Conservation (phyloP, 2,797 vertebrate genomes). For the Loris lydekkerianus region DNA sequence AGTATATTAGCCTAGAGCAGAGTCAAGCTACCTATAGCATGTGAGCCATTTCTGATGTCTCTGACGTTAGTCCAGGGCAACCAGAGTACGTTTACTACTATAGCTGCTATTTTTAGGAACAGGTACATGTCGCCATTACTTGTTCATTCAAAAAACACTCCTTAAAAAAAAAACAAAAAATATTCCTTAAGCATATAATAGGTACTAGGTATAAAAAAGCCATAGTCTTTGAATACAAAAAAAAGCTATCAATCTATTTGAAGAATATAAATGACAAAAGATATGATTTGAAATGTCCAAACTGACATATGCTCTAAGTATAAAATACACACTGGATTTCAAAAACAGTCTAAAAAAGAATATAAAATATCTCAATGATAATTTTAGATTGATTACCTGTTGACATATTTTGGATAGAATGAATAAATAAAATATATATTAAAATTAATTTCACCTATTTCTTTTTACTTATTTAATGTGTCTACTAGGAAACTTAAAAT, state of each 20-base stretch:
- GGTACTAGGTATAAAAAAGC: slow-evolving; percentile 38
- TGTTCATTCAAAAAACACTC: slow-evolving; percentile 10
- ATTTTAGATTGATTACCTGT: slow-evolving; percentile 57
- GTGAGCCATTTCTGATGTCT: slow-evolving; percentile 3
- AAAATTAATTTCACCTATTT: slow-evolving; percentile 54
- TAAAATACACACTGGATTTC: slow-evolving; percentile 13
- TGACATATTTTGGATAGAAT: slow-evolving; percentile 24
- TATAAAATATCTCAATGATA: not conserved
- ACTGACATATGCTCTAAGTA: not conserved
- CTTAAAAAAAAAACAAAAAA: not conserved
- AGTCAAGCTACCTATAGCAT: not conserved
- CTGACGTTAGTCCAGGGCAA: slow-evolving; percentile 33
- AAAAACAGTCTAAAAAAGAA: slow-evolving; percentile 49
- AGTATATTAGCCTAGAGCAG: not conserved
- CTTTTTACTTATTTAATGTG: slow-evolving; percentile 30
- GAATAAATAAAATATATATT: slow-evolving; percentile 41
- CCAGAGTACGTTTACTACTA: not conserved
- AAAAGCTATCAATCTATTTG: not conserved
- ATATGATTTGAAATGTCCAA: not conserved
- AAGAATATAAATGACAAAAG: slow-evolving; percentile 12
- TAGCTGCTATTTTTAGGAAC: not conserved
- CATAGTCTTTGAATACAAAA: not conserved
- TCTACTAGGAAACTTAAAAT: slow-evolving; percentile 54
- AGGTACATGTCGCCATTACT: not conserved
- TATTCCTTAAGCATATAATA: not conserved